These are phyloP conservation scores for Cydia amplana DNA, from an alignment of 1,140 invertebrate species.

Conservation along the genomic window DNA sequence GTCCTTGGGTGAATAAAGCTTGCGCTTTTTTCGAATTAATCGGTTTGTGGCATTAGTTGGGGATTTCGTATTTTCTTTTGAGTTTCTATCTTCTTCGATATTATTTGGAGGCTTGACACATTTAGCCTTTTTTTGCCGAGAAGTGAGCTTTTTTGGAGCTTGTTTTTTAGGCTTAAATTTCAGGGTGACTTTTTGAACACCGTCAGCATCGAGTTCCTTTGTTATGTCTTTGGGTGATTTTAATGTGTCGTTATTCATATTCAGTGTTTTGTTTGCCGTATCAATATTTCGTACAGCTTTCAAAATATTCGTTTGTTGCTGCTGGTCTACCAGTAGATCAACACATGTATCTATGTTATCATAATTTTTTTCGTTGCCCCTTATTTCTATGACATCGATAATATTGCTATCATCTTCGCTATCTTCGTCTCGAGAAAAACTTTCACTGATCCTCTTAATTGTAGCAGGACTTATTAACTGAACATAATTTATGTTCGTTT, in stretches of 20 bases:
- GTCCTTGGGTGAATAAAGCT: conserved; percentile 64
- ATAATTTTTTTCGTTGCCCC: too few species aligned
- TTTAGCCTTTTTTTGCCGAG: conserved; percentile 33
- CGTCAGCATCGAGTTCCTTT: conserved; percentile 26
- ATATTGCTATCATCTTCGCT: conserved; percentile 47
- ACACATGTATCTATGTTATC: conserved; percentile 54
- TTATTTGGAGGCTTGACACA: neutral
- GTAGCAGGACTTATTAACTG: conserved; percentile 51
- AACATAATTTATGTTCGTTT: conserved; percentile 42
- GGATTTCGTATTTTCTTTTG: neutral
- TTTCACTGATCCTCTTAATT: conserved; percentile 60
- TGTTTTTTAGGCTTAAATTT: conserved; percentile 43
- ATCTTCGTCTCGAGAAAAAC: conserved; percentile 45
- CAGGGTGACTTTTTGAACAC: conserved; percentile 39
- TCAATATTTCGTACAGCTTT: conserved; percentile 23
- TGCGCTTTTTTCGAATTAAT: conserved; percentile 49
- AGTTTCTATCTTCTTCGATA: neutral
- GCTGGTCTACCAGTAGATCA: conserved; percentile 42
- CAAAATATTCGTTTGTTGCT: neutral
- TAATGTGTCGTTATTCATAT: conserved; percentile 8
- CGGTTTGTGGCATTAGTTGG: neutral
- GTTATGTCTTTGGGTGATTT: conserved; percentile 14
- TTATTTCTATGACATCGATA: conserved; percentile 25
- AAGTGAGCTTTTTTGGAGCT: conserved; percentile 36
- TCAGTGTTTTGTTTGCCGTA: conserved; percentile 22